Base-by-base conservation (phyloP, 1,140 invertebrate species). In the Kradibia gibbosae region DNA sequence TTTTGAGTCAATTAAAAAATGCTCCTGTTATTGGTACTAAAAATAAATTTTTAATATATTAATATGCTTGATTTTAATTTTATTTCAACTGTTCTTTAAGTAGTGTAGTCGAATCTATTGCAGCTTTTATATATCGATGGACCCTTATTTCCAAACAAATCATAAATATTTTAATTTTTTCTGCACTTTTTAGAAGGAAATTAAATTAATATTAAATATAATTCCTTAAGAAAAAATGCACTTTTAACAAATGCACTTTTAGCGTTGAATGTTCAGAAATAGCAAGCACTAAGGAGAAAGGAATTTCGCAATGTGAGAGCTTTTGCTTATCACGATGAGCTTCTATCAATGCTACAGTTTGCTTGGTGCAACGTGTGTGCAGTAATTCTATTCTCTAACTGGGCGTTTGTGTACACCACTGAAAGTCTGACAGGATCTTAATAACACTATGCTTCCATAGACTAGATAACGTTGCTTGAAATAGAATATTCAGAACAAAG, bases 401-500 rank as follows among this genome's bases (percentile, higher is more conserved):
- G 25, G 1, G 62, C n/a, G 25, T 28, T 78, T 42, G 36, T 20
- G 22, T n/a, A 31, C 10, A 22, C 48, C 25, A n/a, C 8, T 11
- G n/a, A 13, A 22, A 8, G 11, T 36, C 53, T 60, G 53, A 79
- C 53, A 48, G 25, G 67, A 34, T 34, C 62, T 72, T 72, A 60
- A 72, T 72, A 67, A 50, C 25, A 48, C 39, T 28, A 25, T 50
- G 1, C 75, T 65, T 17, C 0, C n/a, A 3, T 36, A n/a, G 17
- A 42, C 55, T 57, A 13, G 67, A 50, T 31, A 72, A 80, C 78
- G 73, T 42, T 8, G 39, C n/a, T 60, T 36, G 39, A 73, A 72
- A 80, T 50, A 80, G 62, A 62, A 65, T 65, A 65, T 65, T n/a
- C 20, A 42, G n/a, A 15, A 3, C 39, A 48, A 15, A 28, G 10